These are phyloP conservation scores for Spongia lamella DNA, from an alignment of 37 sponge, comb jelly and placozoan genomes.

Conservation along the genomic window DNA sequence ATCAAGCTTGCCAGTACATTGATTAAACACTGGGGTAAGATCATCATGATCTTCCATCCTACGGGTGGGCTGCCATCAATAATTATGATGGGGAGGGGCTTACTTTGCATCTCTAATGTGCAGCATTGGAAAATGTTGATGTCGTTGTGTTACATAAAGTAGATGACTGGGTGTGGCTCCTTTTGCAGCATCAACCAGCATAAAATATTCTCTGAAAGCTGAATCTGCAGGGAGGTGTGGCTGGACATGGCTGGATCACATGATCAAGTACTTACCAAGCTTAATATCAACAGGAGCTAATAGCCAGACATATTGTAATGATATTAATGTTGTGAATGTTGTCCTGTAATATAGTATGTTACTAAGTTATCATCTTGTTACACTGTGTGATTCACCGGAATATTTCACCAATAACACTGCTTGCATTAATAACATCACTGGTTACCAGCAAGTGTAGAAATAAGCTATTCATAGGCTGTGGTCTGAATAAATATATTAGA, in stretches of 20 bases:
- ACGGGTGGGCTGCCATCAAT: not conserved
- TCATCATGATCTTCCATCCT: slow-evolving; percentile 95
- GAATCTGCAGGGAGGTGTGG: slow-evolving; percentile 10
- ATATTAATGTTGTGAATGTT: slow-evolving; percentile 62
- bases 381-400: slow-evolving; percentile 50
- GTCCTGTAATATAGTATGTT: slow-evolving; percentile 36
- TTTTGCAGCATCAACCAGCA: slow-evolving; percentile 9
- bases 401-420: slow-evolving; percentile 65
- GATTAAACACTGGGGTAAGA: slow-evolving; percentile 80
- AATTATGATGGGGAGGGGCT: not conserved
- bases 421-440: slow-evolving; percentile 52
- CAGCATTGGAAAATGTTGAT: slow-evolving; percentile 74
- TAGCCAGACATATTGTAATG: slow-evolving; percentile 71
- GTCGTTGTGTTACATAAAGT: slow-evolving; percentile 59
- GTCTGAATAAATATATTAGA: not conserved
- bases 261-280: slow-evolving; percentile 35
- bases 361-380: too few species aligned
- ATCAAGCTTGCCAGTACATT: slow-evolving; percentile 49
- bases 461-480: slow-evolving; percentile 87
- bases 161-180: not conserved
- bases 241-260: not conserved
- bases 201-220: slow-evolving; percentile 28
- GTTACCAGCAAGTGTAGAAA: slow-evolving; percentile 88
- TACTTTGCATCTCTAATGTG: slow-evolving; percentile 62
- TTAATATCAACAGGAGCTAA: slow-evolving; percentile 18